Conservation (phyloP, 2,113 vertebrate genomes). For the Meriones unguiculatus region DNA sequence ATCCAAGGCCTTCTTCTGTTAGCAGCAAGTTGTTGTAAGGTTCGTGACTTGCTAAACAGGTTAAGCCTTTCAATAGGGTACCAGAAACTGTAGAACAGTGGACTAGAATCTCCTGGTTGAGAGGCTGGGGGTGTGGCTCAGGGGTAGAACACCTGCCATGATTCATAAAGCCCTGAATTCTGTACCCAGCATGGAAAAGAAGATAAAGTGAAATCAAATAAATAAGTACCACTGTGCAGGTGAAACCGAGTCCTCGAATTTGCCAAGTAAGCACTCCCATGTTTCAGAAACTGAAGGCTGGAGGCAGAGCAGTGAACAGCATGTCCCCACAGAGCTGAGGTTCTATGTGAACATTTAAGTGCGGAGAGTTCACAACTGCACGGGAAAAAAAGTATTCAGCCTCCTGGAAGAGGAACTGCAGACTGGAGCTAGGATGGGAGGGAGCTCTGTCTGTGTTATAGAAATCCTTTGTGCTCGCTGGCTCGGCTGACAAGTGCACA, state of each 20-base stretch:
- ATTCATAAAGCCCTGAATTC: background rate
- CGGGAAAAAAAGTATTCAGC: background rate
- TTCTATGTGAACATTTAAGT: background rate
- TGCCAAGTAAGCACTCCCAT: background rate
- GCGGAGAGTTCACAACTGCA: background rate
- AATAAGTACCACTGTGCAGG: background rate
- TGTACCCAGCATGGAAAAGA: background rate
- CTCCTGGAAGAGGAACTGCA: slow-evolving; percentile 19
- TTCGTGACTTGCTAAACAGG: background rate
- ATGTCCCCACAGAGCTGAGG: background rate
- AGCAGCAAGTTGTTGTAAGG: background rate
- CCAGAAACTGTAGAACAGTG: background rate
- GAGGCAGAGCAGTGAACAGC: background rate
- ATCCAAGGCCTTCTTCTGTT: background rate
- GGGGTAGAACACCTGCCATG: background rate
- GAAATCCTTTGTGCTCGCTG: background rate
- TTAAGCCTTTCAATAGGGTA: too few species aligned
- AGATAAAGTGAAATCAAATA: background rate
- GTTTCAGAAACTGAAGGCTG: background rate
- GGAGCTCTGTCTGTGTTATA: background rate
- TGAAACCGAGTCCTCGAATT: background rate
- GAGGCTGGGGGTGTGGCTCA: background rate
- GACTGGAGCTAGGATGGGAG: background rate
- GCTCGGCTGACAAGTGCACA: background rate
- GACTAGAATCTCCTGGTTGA: background rate